A percentile compares a stretch with the other conserved stretches of the same genome.
phyloP scores from a whole-genome alignment of 2,797 vertebrate species.

The Phrynocephalus guinanensis region DNA sequence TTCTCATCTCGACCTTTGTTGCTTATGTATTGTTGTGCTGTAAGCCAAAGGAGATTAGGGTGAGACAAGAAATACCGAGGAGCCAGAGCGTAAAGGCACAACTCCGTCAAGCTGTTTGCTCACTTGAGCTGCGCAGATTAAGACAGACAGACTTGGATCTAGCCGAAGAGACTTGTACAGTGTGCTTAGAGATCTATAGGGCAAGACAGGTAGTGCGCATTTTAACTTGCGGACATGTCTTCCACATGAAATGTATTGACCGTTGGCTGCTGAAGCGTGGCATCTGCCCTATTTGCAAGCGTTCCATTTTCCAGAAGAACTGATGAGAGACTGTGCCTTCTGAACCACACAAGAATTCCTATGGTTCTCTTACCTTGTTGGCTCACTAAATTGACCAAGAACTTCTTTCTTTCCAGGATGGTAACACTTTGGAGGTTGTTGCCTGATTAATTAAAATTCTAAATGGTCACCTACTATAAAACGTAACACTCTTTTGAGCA shows the following conservation, averaged over 20 bases:
- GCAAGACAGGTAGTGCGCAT: slow-evolving; percentile 54
- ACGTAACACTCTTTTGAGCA: neutral
- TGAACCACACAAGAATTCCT: slow-evolving; percentile 3
- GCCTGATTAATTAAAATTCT: slow-evolving; percentile 16
- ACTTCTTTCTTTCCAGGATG: neutral
- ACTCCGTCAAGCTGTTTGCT: slow-evolving; percentile 54
- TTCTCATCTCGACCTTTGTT: slow-evolving; percentile 63
- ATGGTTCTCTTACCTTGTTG: neutral
- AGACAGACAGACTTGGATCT: slow-evolving; percentile 65
- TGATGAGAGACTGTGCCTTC: slow-evolving; percentile 55
- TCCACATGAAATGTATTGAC: slow-evolving; percentile 87
- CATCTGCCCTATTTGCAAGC: slow-evolving; percentile 86
- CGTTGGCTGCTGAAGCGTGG: slow-evolving; percentile 84
- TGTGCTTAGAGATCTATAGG: slow-evolving; percentile 62
- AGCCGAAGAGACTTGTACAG: slow-evolving; percentile 46
- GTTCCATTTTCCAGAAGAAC: slow-evolving; percentile 80
- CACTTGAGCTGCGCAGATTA: slow-evolving; percentile 62
- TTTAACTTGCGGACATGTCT: slow-evolving; percentile 79
- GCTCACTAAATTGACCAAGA: neutral
- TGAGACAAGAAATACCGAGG: slow-evolving; percentile 44
- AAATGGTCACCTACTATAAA: neutral
- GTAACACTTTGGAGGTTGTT: neutral
- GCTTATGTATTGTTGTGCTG: slow-evolving; percentile 59
- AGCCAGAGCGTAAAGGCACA: slow-evolving; percentile 54
- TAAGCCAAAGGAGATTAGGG: slow-evolving; percentile 41